Percentiles rank a stretch among this genome's conserved stretches.
Evolutionary conservation across 1,140 invertebrate species (phyloP).

Genomic region (Wasmannia auropunctata): DNA sequence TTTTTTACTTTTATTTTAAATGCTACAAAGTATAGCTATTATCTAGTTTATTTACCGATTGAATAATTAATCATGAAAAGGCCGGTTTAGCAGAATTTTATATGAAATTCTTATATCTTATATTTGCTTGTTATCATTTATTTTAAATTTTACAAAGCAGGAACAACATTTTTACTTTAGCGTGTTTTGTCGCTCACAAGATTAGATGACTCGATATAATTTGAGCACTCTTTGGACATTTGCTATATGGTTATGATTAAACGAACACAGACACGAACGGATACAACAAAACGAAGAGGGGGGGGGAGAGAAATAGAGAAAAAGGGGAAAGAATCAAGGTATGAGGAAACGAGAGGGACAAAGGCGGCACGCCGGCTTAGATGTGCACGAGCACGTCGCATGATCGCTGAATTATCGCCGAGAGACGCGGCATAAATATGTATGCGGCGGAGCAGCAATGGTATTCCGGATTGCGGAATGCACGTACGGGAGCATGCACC

Average conservation of each 20-base stretch:
- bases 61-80: background rate
- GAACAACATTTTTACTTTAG: background rate
- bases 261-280: background rate
- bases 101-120: background rate
- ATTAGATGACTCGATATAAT: conserved; percentile 4
- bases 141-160: background rate
- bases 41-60: background rate
- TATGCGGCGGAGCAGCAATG: conserved; percentile 76
- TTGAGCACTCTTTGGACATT: background rate
- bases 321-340: background rate
- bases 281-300: background rate
- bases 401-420: conserved; percentile 82
- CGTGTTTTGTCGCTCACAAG: background rate
- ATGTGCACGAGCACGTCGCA: conserved; percentile 78
- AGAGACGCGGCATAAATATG: conserved; percentile 82
- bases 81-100: background rate
- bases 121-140: background rate
- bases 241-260: background rate
- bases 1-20: background rate
- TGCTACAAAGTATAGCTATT: background rate
- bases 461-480: conserved; percentile 82
- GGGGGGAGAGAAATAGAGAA: too few species aligned
- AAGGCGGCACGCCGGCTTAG: conserved; percentile 52
- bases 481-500: conserved; percentile 75
- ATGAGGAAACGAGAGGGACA: conserved; percentile 8